Evolutionary conservation across 2,888 invertebrate genomes (phyloP).

Genomic region (Eilema depressum): DNA sequence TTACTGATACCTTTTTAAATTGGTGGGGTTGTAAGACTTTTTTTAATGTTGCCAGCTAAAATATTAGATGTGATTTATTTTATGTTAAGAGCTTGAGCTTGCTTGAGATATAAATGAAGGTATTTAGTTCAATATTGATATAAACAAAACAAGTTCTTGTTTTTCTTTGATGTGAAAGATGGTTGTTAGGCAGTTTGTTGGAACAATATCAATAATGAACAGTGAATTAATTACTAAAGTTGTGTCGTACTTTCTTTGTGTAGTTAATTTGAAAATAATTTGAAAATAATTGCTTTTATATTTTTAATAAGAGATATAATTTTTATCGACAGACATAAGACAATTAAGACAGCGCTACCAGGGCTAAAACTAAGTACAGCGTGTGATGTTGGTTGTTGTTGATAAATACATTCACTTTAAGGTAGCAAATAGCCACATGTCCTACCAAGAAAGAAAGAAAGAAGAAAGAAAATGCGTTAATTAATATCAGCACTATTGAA

Average conservation of each 20-base stretch:
- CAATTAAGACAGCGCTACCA: too few species aligned
- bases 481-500: too few species aligned
- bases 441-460: too few species aligned
- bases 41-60: slow-evolving; percentile 4
- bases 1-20: slow-evolving; percentile 27
- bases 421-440: too few species aligned
- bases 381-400: too few species aligned
- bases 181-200: neutral
- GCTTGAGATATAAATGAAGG: neutral
- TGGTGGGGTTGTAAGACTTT: slow-evolving; percentile 19
- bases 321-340: too few species aligned
- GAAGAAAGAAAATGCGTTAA: too few species aligned
- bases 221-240: neutral
- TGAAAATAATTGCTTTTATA: too few species aligned
- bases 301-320: too few species aligned
- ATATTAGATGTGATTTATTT: neutral
- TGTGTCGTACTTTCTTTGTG: neutral
- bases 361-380: too few species aligned
- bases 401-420: too few species aligned
- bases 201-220: too few species aligned
- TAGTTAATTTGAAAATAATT: neutral
- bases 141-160: neutral
- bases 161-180: neutral
- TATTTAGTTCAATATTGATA: neutral
- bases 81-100: neutral